Evolutionary conservation across 2,797 vertebrate genomes (phyloP).

Genomic region (Lacerta bilineata): DNA sequence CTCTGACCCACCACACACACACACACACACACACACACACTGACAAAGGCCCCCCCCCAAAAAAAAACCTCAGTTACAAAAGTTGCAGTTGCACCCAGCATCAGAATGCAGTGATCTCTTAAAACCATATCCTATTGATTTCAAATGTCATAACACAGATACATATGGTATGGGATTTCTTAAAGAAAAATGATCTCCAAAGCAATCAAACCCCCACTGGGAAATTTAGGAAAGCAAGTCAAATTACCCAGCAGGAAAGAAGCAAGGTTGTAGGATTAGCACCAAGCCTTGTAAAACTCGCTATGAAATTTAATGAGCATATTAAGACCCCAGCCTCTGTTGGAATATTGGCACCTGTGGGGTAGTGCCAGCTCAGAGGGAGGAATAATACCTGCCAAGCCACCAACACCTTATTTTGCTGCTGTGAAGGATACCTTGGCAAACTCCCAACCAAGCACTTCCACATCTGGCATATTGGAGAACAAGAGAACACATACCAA

Average conservation of each 20-base stretch:
- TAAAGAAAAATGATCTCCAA: conserved; percentile 33
- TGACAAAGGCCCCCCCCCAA: too few species aligned
- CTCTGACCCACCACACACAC: too few species aligned
- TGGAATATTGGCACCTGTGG: neutral
- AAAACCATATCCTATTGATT: neutral
- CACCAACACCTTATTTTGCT: conserved; percentile 7
- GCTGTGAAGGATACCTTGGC: neutral
- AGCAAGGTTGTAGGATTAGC: neutral
- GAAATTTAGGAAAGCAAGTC: conserved; percentile 29
- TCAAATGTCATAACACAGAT: neutral
- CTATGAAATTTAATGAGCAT: neutral
- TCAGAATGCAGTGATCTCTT: conserved; percentile 11
- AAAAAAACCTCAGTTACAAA: neutral
- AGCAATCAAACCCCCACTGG: conserved; percentile 20
- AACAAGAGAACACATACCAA: neutral
- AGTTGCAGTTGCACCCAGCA: neutral
- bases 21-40: too few species aligned
- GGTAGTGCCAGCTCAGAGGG: neutral
- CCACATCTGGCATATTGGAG: neutral
- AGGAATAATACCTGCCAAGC: neutral
- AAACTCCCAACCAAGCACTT: conserved; percentile 9
- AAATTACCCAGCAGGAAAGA: neutral
- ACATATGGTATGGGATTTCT: neutral
- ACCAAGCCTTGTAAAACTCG: conserved; percentile 22
- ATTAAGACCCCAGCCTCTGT: neutral